A percentile compares a stretch with the other conserved stretches of the same genome.
Conservation (phyloP, 2,797 vertebrate species). For the Lycodopsis pacificus region DNA sequence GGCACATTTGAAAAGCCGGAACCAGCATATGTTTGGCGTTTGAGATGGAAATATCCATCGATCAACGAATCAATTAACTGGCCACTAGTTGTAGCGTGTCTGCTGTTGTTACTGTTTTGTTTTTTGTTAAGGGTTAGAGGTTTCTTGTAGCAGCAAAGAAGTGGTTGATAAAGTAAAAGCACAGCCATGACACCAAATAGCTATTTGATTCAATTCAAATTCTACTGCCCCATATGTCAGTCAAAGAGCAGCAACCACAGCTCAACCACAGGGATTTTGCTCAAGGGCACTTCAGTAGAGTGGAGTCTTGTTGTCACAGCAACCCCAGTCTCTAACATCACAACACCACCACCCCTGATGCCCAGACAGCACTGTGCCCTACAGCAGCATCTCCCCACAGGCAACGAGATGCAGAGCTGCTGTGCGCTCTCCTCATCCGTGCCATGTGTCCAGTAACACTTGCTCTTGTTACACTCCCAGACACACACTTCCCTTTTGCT, state of each 20-base stretch:
- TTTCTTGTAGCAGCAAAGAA: background rate
- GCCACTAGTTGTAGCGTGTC: background rate
- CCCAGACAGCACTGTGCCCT: background rate
- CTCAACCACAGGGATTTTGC: background rate
- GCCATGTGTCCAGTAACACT: conserved; percentile 56
- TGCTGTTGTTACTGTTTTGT: background rate
- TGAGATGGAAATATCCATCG: background rate
- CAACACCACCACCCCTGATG: background rate
- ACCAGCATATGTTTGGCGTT: background rate
- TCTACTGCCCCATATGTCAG: background rate
- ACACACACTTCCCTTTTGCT: conserved; percentile 46
- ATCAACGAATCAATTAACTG: background rate
- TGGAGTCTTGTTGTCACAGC: conserved; percentile 16
- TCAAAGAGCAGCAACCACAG: background rate
- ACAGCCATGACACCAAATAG: background rate
- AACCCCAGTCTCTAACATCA: background rate
- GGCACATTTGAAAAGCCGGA: background rate
- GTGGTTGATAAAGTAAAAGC: background rate
- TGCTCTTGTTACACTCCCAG: conserved; percentile 45
- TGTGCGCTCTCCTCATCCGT: conserved; percentile 30
- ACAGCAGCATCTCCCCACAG: conserved; percentile 39
- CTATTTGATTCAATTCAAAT: background rate
- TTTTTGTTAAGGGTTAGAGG: background rate
- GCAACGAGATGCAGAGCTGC: conserved; percentile 14
- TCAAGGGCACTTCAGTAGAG: conserved; percentile 21